phyloP scores from a whole-genome alignment of 2,797 vertebrate species.

The Manis javanica region DNA sequence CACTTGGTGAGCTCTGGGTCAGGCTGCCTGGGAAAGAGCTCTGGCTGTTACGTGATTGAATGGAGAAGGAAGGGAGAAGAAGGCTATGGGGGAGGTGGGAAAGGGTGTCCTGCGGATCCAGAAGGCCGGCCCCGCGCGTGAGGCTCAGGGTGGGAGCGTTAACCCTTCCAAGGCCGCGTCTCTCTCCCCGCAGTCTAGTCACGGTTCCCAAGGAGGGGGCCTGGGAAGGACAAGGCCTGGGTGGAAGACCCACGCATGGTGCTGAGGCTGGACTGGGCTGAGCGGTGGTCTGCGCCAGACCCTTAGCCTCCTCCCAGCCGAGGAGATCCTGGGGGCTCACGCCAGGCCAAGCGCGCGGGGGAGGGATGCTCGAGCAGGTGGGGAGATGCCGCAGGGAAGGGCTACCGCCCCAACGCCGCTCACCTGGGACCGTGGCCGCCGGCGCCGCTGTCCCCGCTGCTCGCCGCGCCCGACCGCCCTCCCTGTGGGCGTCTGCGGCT shows the following conservation, averaged over 20 bases:
- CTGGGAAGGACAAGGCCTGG: slow-evolving; percentile 58
- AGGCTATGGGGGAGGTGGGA: background rate
- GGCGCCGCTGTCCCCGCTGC: slow-evolving; percentile 35
- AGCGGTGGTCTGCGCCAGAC: background rate
- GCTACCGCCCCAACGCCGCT: slow-evolving; percentile 41
- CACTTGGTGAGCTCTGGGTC: background rate
- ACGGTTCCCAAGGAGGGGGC: background rate
- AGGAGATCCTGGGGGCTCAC: background rate
- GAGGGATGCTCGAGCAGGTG: slow-evolving; percentile 51
- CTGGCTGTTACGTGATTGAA: background rate
- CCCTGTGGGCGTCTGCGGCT: background rate
- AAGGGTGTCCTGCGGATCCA: background rate
- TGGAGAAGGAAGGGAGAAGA: background rate
- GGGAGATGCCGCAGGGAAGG: slow-evolving; percentile 58
- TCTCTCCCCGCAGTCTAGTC: slow-evolving; percentile 41
- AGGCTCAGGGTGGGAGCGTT: slow-evolving; percentile 37
- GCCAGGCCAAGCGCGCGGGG: background rate
- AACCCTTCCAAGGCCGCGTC: slow-evolving; percentile 58
- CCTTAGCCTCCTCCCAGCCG: background rate
- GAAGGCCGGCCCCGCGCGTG: background rate
- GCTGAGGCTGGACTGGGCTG: background rate
- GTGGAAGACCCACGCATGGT: slow-evolving; percentile 24
- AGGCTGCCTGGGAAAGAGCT: background rate
- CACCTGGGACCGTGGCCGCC: slow-evolving; percentile 70
- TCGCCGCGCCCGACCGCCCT: slow-evolving; percentile 36